Conservation (phyloP, 2,888 invertebrate genomes). For the Prenolepis imparis region DNA sequence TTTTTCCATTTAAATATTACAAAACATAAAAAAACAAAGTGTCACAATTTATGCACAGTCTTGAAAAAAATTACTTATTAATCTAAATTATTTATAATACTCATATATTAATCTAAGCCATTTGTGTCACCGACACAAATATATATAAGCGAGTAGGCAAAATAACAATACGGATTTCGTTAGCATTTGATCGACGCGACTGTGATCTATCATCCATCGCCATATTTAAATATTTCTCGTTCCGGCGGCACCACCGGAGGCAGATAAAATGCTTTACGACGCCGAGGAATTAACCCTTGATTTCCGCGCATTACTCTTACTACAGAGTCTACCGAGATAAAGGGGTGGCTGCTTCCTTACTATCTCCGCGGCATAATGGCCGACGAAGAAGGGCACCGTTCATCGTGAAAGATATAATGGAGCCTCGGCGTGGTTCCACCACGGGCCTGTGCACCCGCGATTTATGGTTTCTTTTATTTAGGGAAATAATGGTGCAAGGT, state of each 20-base stretch:
- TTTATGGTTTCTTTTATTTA: conserved; percentile 84
- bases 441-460: conserved; percentile 74
- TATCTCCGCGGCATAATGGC: conserved; percentile 83
- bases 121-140: not conserved
- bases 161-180: conserved; percentile 10
- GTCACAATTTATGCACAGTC: not conserved
- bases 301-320: conserved; percentile 85
- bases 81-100: not conserved
- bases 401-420: conserved; percentile 81
- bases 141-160: not conserved
- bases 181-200: conserved; percentile 8
- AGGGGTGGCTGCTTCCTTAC: conserved; percentile 83
- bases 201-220: conserved; percentile 63
- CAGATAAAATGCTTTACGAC: conserved; percentile 85
- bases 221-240: conserved; percentile 73
- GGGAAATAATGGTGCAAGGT: conserved; percentile 78
- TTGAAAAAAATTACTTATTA: not conserved
- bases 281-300: conserved; percentile 85
- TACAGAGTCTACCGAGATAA: conserved; percentile 82
- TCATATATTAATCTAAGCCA: too few species aligned
- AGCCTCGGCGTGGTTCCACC: conserved; percentile 72
- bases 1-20: not conserved
- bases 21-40: not conserved
- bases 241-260: conserved; percentile 54
- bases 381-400: conserved; percentile 83